Conservation (phyloP, 1,140 invertebrate genomes). For the Globodera rostochiensis region DNA sequence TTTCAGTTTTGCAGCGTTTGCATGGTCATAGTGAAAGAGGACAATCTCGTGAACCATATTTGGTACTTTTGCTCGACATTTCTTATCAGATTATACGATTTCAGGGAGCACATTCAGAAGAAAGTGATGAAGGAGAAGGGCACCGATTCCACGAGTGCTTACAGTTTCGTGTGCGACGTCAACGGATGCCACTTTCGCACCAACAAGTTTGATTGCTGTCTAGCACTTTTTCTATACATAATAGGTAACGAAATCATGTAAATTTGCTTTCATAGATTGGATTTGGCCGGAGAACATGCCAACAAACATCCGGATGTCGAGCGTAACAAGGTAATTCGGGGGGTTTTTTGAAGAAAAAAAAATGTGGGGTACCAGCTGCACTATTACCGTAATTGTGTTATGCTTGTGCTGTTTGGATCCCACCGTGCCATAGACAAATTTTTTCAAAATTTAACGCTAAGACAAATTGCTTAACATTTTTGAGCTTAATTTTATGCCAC, state of each 20-base stretch:
- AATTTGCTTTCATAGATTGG: neutral
- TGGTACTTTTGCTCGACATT: neutral
- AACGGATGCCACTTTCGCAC: neutral
- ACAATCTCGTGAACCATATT: neutral
- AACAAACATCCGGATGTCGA: neutral
- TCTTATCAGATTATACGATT: too few species aligned
- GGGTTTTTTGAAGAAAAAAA: too few species aligned
- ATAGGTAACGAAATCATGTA: too few species aligned
- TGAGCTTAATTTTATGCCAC: too few species aligned
- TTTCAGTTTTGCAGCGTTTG: neutral
- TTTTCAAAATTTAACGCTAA: too few species aligned
- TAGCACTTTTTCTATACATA: neutral
- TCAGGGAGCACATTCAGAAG: neutral
- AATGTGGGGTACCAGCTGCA: too few species aligned
- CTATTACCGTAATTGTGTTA: too few species aligned
- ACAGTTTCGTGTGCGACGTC: neutral
- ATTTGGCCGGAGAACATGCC: neutral
- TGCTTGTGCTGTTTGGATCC: too few species aligned
- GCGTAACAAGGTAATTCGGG: neutral
- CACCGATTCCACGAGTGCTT: neutral
- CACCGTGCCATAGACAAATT: too few species aligned
- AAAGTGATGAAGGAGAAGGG: neutral
- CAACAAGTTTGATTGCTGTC: neutral
- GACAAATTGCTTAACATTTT: too few species aligned
- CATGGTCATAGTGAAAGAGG: neutral